These are phyloP conservation scores for Abrostola tripartita DNA, from an alignment of 2,888 invertebrate species.

Conservation along the genomic window DNA sequence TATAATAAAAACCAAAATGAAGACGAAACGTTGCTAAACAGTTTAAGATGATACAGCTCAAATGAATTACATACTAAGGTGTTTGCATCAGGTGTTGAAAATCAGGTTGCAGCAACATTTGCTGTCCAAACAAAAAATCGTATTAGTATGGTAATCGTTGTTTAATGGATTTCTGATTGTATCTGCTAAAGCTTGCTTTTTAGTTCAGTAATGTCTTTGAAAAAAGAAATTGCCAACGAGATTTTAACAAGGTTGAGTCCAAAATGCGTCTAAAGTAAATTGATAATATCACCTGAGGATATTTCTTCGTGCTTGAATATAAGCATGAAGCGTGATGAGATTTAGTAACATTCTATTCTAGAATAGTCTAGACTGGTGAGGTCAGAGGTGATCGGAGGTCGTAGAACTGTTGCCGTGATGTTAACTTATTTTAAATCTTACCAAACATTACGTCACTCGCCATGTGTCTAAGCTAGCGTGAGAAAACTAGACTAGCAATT, in stretches of 20 bases:
- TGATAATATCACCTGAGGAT: too few species aligned
- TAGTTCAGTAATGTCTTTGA: too few species aligned
- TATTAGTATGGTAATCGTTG: not conserved
- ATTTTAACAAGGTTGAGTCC: too few species aligned
- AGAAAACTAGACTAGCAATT: conserved; percentile 3
- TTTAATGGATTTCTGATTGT: not conserved
- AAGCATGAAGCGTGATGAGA: too few species aligned
- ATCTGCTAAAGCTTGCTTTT: too few species aligned
- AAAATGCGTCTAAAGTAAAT: too few species aligned
- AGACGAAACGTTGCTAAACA: too few species aligned
- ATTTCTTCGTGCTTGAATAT: too few species aligned
- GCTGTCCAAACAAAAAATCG: not conserved
- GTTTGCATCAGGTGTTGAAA: not conserved
- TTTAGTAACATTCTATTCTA: too few species aligned
- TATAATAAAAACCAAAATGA: too few species aligned
- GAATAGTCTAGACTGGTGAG: conserved; percentile 5
- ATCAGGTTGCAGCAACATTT: not conserved
- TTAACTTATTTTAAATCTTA: conserved; percentile 28
- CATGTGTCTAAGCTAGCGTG: conserved; percentile 18
- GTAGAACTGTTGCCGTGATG: conserved; percentile 27
- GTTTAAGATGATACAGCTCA: too few species aligned
- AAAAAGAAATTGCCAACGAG: too few species aligned
- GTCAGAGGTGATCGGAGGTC: conserved; percentile 25
- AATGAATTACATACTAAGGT: not conserved
- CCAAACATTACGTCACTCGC: conserved; percentile 23